These are phyloP conservation scores for Schlechtendalia chinensis DNA, from an alignment of 1,140 invertebrate genomes.

Conservation along the genomic window DNA sequence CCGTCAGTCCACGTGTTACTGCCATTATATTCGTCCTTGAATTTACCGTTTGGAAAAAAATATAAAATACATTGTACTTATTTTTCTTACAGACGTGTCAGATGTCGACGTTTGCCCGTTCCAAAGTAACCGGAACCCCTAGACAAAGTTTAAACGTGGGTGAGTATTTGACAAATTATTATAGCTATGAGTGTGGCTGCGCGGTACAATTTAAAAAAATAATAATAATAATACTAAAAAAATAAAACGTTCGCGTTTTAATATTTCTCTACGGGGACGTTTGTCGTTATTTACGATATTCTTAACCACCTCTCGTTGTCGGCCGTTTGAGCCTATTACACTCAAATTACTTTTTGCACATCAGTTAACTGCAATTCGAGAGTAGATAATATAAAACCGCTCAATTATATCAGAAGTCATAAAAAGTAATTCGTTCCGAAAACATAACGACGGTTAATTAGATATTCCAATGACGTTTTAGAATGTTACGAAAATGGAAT, in stretches of 20 bases:
- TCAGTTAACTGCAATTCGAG: not conserved
- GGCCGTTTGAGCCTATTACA: constrained; percentile 5
- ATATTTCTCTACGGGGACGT: constrained; percentile 35
- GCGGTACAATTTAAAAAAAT: not conserved
- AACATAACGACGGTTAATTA: not conserved
- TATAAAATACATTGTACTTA: too few relatives aligned
- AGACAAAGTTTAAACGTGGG: not conserved
- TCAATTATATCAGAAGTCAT: constrained; percentile 11
- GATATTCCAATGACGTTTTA: not conserved
- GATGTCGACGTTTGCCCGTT: not conserved
- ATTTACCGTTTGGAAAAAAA: too few relatives aligned
- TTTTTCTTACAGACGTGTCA: not conserved
- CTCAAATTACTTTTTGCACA: constrained; percentile 35
- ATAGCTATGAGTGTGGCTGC: not conserved
- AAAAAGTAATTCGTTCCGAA: not conserved
- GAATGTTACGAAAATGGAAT: too few relatives aligned
- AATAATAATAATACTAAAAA: too few relatives aligned
- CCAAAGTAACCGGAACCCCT: not conserved
- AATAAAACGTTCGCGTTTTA: not conserved
- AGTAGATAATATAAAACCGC: constrained; percentile 1
- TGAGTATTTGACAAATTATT: not conserved
- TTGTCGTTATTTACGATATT: constrained; percentile 14
- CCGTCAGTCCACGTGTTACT: too few relatives aligned
- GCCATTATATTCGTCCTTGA: too few relatives aligned
- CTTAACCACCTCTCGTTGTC: not conserved